Conservation (phyloP, 2,888 invertebrate genomes). For the Chirona hameri region DNA sequence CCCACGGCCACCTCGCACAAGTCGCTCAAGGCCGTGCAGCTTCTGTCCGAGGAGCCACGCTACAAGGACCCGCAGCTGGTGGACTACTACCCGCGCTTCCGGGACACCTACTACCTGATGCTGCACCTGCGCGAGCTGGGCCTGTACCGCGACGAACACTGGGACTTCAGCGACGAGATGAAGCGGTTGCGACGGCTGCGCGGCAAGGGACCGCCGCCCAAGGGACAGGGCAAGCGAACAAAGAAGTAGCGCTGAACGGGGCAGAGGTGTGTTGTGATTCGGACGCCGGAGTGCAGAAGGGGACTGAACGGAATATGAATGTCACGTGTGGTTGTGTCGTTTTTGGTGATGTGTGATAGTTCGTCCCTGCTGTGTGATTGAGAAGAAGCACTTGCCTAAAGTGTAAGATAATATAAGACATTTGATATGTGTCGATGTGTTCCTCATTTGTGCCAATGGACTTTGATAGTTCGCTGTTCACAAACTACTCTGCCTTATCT, state of each 20-base stretch:
- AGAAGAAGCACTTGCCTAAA: no score
- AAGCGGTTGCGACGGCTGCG: conserved; percentile 66
- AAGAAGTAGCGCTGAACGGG: not conserved
- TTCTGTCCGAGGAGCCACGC: conserved; percentile 71
- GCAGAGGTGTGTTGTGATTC: no score
- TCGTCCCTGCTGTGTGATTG: no score
- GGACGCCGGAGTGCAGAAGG: no score
- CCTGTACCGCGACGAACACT: conserved; percentile 66
- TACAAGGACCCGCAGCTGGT: conserved; percentile 67
- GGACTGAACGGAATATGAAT: no score
- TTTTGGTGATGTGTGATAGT: no score
- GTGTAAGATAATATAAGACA: no score
- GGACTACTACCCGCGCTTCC: conserved; percentile 81
- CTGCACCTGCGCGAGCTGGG: conserved; percentile 57
- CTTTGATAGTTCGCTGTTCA: no score
- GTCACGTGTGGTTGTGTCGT: no score
- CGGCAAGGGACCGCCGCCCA: conserved; percentile 58
- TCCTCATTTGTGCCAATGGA: no score
- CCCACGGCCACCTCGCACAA: conserved; percentile 64
- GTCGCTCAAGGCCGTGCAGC: conserved; percentile 64
- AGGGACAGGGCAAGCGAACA: not conserved
- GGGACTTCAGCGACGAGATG: conserved; percentile 86
- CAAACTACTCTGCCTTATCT: no score
- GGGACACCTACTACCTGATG: conserved; percentile 71
- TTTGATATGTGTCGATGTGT: no score